Base-by-base conservation (phyloP, 2,888 invertebrate genomes). In the Vanessa cardui region DNA sequence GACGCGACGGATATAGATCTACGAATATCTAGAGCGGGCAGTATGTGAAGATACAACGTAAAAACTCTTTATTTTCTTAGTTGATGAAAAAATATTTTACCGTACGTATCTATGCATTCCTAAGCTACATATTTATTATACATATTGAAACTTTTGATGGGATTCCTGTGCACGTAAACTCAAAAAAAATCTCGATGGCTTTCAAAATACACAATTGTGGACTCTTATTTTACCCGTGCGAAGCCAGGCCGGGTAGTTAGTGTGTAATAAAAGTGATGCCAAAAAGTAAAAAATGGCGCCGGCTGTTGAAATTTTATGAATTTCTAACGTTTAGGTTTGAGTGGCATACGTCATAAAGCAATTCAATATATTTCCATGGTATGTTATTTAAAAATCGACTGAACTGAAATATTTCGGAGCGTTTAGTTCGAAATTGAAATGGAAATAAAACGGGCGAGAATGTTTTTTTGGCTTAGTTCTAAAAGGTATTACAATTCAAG, bases 1-100 rank as follows among this genome's bases (percentile, higher is more conserved):
- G 58, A 47, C 20, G 56, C 44, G n/a, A 50, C 50, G 15, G 64
- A 59, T 59, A 56, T 56, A 64, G 58, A 64, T 50, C 50, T 50
- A 21, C 9, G 21, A 50, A 50, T 20, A 5, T 50, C 8, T 50
- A 12, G 18, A 26, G 1, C 6, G 16, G 21, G 15, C 21, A 9
- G 8, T 52, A 26, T 49, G 18, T 49, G 18, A 2, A 20, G 49
- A 26, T 26, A 26, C 26, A 3, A 26, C 26, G 4, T 26, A 26
- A 4, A 26, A 26, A 26, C 26, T 26, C 5, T 26, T 26, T 26
- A 3, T 26, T 26, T 5, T 26, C 3, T 2, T 3, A 26, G 5
- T 26, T 1, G 5, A 26, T 26, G 5, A 26, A 26, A 26, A 26
- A 26, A 26, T 26, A 5, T 26, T 26, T 26, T n/a, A n/a, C n/a